A percentile compares a stretch with the other conserved stretches of the same genome.
phyloP scores from a whole-genome alignment of 2,888 invertebrate species.

The Xylota segnis region DNA sequence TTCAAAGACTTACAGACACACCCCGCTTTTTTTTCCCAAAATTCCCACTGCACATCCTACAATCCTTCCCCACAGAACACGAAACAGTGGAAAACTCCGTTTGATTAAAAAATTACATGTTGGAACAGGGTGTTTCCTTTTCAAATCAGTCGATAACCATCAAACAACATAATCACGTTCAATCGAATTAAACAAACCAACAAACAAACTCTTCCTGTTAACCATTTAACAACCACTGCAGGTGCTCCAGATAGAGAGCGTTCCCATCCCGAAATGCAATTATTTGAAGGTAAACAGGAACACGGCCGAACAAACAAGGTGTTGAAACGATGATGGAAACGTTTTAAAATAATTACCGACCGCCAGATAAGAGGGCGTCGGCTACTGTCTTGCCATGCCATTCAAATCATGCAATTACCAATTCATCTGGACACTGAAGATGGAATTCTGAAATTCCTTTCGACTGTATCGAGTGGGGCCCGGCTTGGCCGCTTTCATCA shows the following conservation, averaged over 20 bases:
- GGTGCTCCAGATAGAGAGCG: conserved; percentile 60
- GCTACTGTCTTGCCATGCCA: conserved; percentile 70
- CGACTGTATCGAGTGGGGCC: conserved; percentile 2
- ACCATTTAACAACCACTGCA: conserved; percentile 36
- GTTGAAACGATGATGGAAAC: conserved; percentile 74
- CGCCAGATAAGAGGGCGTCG: conserved; percentile 52
- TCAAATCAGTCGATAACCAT: conserved; percentile 72
- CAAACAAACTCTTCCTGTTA: conserved; percentile 33
- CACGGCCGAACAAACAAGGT: conserved; percentile 67
- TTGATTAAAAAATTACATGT: conserved; percentile 69
- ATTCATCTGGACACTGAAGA: conserved; percentile 48
- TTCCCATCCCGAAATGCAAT: conserved; percentile 47
- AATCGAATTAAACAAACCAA: conserved; percentile 61
- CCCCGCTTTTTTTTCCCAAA: background rate
- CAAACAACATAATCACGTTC: conserved; percentile 56
- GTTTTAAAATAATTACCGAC: conserved; percentile 75
- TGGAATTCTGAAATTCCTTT: conserved; percentile 34
- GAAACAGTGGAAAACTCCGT: conserved; percentile 1
- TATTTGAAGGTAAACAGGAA: conserved; percentile 35
- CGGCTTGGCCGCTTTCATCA: conserved; percentile 36
- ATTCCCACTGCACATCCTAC: conserved; percentile 31
- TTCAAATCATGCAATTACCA: conserved; percentile 63
- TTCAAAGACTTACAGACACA: too few species aligned
- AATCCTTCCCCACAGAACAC: conserved; percentile 50
- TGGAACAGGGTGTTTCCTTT: conserved; percentile 60